These are phyloP conservation scores for Lepidurus packardi DNA, from an alignment of 1,140 invertebrate genomes.

Conservation along the genomic window DNA sequence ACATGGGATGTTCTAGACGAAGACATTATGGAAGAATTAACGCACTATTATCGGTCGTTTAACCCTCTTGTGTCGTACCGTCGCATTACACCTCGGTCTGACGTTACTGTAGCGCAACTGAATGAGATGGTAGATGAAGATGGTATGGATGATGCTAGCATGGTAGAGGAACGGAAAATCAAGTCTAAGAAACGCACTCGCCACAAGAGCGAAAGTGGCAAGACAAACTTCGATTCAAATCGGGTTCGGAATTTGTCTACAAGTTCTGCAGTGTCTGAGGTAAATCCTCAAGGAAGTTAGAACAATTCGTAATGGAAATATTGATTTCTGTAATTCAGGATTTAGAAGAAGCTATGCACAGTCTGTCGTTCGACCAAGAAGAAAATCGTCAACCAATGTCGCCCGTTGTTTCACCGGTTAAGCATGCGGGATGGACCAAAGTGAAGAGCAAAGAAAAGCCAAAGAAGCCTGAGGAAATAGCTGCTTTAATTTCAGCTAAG, in stretches of 20 bases:
- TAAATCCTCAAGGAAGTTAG: not conserved
- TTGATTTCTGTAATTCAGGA: not conserved
- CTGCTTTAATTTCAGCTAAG: not conserved
- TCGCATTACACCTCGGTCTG: constrained; percentile 57
- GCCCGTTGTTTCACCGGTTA: not conserved
- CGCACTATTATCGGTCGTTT: constrained; percentile 54
- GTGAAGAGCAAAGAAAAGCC: constrained; percentile 18
- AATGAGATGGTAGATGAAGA: constrained; percentile 46
- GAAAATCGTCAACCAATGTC: not conserved
- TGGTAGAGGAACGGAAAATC: constrained; percentile 37
- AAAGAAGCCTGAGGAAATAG: not conserved
- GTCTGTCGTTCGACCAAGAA: not conserved
- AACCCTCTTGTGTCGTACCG: constrained; percentile 49
- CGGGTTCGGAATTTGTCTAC: constrained; percentile 13
- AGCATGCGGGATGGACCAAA: not conserved
- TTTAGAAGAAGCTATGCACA: not conserved
- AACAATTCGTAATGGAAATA: not conserved
- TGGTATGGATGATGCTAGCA: constrained; percentile 45
- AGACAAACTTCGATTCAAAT: not conserved
- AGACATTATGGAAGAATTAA: constrained; percentile 54
- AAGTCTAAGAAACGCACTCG: constrained; percentile 29
- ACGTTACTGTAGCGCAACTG: constrained; percentile 52
- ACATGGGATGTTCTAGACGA: constrained; percentile 54
- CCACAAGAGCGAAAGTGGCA: constrained; percentile 19
- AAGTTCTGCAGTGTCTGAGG: constrained; percentile 21